Base-by-base conservation (phyloP, 2,888 invertebrate species). In the Synergus gifuensis region DNA sequence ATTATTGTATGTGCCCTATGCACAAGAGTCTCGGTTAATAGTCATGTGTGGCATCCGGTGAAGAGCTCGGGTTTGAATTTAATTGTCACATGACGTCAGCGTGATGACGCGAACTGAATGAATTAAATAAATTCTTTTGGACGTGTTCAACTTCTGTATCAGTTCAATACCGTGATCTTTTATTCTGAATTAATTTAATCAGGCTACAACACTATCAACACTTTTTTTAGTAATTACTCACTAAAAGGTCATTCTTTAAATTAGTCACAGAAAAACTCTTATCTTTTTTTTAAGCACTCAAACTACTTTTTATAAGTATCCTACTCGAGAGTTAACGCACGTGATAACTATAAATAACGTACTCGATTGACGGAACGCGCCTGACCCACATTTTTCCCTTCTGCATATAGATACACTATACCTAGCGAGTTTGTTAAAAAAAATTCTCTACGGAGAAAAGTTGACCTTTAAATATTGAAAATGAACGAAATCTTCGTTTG, bases 321-420 rank as follows among this genome's bases (percentile, higher is more conserved):
- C 28, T 46, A 46, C 67, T 44, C 18, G 22, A 46, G 67, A 69
- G 28, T 69, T 44, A 69, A 49, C 69, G 69, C 49, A 69, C 49
- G 69, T 69, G 69, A 69, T 69, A 49, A 49, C 49, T 69, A 69
- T 69, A 69, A 69, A 69, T 69, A 69, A 49, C 69, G 49, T 69
- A n/a, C 69, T 28, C 36, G 49, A 69, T 69, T 69, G 22, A 69
- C 49, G 49, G 69, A 36, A 69, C 69, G 49, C 69, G 69, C 49
- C 69, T 69, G 69, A 69, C 69, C 69, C 36, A 69, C 28, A 69
- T 69, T 69, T 49, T 69, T 46, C 69, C 69, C 69, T 69, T 69
- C 36, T 69, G 49, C 49, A n/a, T 66, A 44, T n/a, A 42, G 40
- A 8, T n/a, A 54, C n/a, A 54, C 18, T 49, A 16, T 49, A 36